Percentiles rank a stretch among this genome's conserved stretches.
phyloP scores from a whole-genome alignment of 2,888 invertebrate genomes.

The Cerastis rubricosa region DNA sequence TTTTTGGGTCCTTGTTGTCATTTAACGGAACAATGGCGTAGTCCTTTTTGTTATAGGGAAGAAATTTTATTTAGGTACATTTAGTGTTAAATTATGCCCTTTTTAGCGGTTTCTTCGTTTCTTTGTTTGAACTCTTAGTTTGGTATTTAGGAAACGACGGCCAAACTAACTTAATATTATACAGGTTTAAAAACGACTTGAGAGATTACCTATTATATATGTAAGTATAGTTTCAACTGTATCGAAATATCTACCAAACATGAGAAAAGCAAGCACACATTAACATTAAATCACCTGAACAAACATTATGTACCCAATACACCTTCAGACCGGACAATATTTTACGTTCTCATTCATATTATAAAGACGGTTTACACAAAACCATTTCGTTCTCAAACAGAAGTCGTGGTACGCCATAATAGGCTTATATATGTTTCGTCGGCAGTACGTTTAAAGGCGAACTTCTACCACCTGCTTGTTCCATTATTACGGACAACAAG shows the following conservation, averaged over 20 bases:
- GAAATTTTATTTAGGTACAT: not conserved
- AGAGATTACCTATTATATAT: not conserved
- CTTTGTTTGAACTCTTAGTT: not conserved
- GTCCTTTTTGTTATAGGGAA: not conserved
- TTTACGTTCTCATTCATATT: constrained; percentile 35
- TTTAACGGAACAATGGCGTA: constrained; percentile 21
- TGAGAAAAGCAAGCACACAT: constrained; percentile 3
- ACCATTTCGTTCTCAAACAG: constrained; percentile 22
- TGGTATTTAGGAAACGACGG: not conserved
- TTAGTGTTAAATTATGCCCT: not conserved
- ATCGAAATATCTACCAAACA: not conserved
- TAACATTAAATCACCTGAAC: constrained; percentile 30
- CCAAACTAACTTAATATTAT: not conserved
- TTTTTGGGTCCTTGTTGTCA: constrained; percentile 5
- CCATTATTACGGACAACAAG: constrained; percentile 70
- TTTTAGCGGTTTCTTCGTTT: not conserved
- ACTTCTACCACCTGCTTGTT: constrained; percentile 65
- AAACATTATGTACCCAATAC: constrained; percentile 6
- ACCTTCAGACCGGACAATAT: constrained; percentile 9
- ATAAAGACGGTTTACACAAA: constrained; percentile 28
- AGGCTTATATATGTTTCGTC: constrained; percentile 35
- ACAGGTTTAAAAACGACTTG: constrained; percentile 1
- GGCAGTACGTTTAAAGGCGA: constrained; percentile 38
- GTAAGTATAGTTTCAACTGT: not conserved
- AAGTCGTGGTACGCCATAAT: constrained; percentile 34